Conservation (phyloP, 2,113 vertebrate species). For the Jacana jacana region DNA sequence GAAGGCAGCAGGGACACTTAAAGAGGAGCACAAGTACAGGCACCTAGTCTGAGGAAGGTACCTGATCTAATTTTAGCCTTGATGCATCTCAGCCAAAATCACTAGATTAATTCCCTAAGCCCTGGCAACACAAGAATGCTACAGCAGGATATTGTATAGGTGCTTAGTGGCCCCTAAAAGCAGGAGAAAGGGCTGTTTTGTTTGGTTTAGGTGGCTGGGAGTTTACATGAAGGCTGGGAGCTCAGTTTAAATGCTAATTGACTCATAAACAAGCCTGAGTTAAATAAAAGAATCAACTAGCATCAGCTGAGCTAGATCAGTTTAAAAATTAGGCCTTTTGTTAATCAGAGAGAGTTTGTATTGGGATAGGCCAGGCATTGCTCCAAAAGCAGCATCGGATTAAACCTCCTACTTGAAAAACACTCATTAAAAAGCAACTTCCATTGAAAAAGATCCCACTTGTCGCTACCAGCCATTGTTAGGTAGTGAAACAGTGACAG, state of each 20-base stretch:
- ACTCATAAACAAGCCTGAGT: conserved; percentile 51
- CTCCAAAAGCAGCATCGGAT: conserved; percentile 59
- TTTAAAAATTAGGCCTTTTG: conserved; percentile 55
- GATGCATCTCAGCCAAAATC: not conserved
- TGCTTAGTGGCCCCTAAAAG: not conserved
- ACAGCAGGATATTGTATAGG: not conserved
- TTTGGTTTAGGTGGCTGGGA: not conserved
- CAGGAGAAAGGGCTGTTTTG: not conserved
- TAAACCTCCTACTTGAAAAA: conserved; percentile 53
- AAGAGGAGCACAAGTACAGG: not conserved
- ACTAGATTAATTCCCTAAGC: not conserved
- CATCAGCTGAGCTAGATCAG: conserved; percentile 50
- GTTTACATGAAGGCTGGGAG: conserved; percentile 1
- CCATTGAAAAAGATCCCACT: conserved; percentile 58
- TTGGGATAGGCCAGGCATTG: conserved; percentile 41
- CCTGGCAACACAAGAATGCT: not conserved
- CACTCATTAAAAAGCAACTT: conserved; percentile 60
- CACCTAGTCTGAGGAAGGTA: not conserved
- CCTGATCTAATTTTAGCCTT: not conserved
- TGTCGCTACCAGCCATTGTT: conserved; percentile 55
- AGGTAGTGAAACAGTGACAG: conserved; percentile 56
- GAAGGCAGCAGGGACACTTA: not conserved
- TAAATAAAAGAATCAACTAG: conserved; percentile 57
- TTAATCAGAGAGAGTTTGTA: conserved; percentile 51
- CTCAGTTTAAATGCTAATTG: conserved; percentile 59